Base-by-base conservation (phyloP, 2,888 invertebrate species). In the Brachyptera risi region DNA sequence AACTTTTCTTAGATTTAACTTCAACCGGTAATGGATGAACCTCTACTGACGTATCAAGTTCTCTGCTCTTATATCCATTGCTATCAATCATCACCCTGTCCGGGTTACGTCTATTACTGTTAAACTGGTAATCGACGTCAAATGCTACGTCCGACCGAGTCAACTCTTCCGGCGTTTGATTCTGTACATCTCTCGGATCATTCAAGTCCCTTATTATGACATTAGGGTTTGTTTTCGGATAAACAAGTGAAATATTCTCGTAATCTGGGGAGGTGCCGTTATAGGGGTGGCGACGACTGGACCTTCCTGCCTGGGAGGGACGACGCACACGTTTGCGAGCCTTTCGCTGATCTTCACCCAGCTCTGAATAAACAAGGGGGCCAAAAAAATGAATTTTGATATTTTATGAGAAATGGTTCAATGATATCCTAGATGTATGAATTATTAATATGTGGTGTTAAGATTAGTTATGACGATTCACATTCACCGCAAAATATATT, bases 251-350 rank as follows among this genome's bases (percentile, higher is more conserved):
- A 9, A 61, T 38, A 44, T 62, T 65, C 38, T 60, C 61, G 50
- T 60, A 60, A 27, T 54, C 59, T 35, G 58, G 58, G 58, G 58
- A 21, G 62, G 58, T 24, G 15, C 15, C 31, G 5, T 38, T 51
- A 4, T 56, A 60, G 58, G 50, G 63, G 44, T 31, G 59, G 44
- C 58, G 58, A 31, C 56, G 60, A 44, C 49, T 26, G 35, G 50
- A 62, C 57, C 62, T 67, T 63, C 64, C 66, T 67, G 72, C 70
- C 70, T 74, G 74, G 67, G 74, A 68, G 68, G 73, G 71, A 69
- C 73, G 73, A 67, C 73, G 74, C 66, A 71, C 70, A 57, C 73
- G 74, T 67, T 73, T 75, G 72, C 72, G 72, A 17, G 64, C 64
- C 51, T 65, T 64, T 69, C 74, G 72, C 70, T 74, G 19, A 31